phyloP scores from a whole-genome alignment of 1,140 invertebrate species.

The Lasioglossum baleicum region DNA sequence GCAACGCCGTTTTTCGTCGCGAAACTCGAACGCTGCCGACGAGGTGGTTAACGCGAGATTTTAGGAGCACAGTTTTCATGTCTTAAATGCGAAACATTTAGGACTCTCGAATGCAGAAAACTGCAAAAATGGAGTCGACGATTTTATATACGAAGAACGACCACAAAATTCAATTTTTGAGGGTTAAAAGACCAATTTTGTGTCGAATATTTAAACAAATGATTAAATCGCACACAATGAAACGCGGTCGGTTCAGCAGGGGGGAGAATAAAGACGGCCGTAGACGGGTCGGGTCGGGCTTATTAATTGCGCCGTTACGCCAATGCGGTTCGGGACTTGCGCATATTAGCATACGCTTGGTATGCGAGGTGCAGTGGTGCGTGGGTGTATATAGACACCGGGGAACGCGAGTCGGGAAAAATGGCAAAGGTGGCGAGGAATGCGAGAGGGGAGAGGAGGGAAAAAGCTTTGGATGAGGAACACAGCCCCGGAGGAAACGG shows the following conservation, averaged over 20 bases:
- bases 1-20: not conserved
- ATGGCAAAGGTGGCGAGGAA: constrained; percentile 15
- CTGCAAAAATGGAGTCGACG: no score
- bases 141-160: no score
- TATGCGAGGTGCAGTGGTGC: constrained; percentile 30
- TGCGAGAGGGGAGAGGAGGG: not conserved
- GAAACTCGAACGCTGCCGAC: not conserved
- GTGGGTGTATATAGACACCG: constrained; percentile 37
- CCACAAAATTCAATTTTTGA: no score
- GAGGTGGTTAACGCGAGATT: not conserved
- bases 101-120: no score
- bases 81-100: no score
- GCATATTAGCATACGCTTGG: constrained; percentile 65
- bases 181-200: no score
- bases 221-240: no score
- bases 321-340: constrained; percentile 14
- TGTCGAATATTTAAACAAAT: no score
- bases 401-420: constrained; percentile 3
- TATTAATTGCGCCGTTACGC: constrained; percentile 30
- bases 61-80: not conserved
- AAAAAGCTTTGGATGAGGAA: not conserved
- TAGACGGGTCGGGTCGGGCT: no score
- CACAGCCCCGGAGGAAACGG: not conserved
- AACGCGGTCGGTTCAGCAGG: no score
- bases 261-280: no score